Conservation (phyloP, 2,113 vertebrate species). For the Podilymbus podiceps region DNA sequence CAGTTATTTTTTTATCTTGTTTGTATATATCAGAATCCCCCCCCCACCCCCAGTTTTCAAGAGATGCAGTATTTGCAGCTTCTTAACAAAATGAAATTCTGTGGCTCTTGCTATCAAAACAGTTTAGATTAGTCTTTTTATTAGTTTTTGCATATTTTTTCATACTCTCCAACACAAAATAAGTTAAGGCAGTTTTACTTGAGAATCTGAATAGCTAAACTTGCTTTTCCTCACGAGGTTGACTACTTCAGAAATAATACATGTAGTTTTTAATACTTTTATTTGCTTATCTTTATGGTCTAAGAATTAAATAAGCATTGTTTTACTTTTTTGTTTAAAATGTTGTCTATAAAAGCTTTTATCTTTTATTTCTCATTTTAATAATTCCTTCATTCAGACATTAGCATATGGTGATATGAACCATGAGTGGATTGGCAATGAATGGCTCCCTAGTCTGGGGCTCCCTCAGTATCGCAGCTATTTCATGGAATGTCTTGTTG, state of each 20-base stretch:
- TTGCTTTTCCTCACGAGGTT: not conserved
- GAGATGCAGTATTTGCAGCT: not conserved
- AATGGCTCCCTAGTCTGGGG: slow-evolving; percentile 95
- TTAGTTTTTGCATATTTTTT: not conserved
- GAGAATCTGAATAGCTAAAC: not conserved
- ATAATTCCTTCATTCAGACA: slow-evolving; percentile 74
- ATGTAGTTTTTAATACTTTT: not conserved
- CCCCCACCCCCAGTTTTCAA: not conserved
- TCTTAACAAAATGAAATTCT: not conserved
- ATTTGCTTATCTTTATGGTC: not conserved
- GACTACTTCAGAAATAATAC: not conserved
- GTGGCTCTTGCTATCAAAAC: not conserved
- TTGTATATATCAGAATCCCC: not conserved
- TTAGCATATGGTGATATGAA: slow-evolving; percentile 98
- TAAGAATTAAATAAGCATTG: not conserved
- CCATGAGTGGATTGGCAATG: slow-evolving; percentile 98
- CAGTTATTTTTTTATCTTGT: not conserved
- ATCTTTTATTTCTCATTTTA: not conserved
- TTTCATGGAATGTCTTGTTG: slow-evolving; percentile 99
- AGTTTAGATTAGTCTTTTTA: not conserved
- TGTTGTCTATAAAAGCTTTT: not conserved
- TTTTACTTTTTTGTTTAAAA: not conserved
- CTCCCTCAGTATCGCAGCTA: slow-evolving; percentile 96
- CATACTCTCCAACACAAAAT: not conserved
- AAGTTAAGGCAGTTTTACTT: not conserved